Evolutionary conservation across 2,888 invertebrate genomes (phyloP), one percentile per base, ranked within the genome.

Genomic region (Pterobdella sp.): DNA sequence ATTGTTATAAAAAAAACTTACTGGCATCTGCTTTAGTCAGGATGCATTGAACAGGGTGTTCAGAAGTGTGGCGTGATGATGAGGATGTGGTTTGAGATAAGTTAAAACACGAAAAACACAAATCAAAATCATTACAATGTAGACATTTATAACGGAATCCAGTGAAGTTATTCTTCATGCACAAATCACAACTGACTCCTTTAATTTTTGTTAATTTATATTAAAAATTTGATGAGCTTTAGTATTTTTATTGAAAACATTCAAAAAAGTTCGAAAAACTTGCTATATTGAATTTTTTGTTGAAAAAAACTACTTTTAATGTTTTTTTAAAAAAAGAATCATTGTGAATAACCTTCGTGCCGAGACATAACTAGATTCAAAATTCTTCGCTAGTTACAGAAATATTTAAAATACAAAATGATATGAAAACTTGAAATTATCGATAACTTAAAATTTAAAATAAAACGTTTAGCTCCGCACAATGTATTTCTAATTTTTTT

Each of bases 121-220:
- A 88, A 87, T 98, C 97, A 87, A 95, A 98, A 87, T 98, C 97
- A 86, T 93, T 95, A 87, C 97, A 98, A 82, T 95, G 90, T 85
- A 98, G 89, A 88, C 97, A 98, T 88, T 98, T 98, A 87, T 94
- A 98, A 82, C 97, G 90, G 85, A 93, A 90, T 82, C 96, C 96
- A 86, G 92, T 89, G 86, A 97, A 97, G 87, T 96, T 95, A 84
- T 92, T 92, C 88, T 93, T 94, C 86, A 94, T 88, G 89, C 97
- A 97, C 84, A 94, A 93, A 90, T 97, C 97, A 89, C 97, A 97
- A 88, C 95, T 96, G 84, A 97, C 96, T 88, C 96, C 97, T 83
- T 76, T 64, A 80, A 78, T 70, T 31, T 74, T 34, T 34, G 65
- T 3, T 56, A 73, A 34, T 52, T 49, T 14, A n/a, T n/a, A n/a